These are phyloP conservation scores for Sorex araneus DNA, from an alignment of 2,113 vertebrate species.

Conservation along the genomic window DNA sequence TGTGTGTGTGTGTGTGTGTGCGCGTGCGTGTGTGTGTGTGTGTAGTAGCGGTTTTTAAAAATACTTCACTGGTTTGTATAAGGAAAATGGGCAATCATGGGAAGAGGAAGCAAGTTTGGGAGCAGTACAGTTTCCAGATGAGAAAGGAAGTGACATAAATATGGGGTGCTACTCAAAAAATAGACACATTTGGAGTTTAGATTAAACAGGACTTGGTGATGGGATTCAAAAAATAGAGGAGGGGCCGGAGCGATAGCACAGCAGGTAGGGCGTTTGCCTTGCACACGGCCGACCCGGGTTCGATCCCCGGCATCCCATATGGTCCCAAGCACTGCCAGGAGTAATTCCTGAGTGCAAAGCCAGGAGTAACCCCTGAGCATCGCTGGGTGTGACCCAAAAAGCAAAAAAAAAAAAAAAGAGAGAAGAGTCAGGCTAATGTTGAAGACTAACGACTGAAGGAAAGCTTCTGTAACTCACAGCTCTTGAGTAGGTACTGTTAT, in stretches of 20 bases:
- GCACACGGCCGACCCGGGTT: no score
- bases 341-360: no score
- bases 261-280: no score
- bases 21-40: no score
- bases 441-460: not conserved
- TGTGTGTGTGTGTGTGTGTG: no score
- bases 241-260: no score
- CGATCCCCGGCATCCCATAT: no score
- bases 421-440: slow-evolving; percentile 16
- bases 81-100: slow-evolving; percentile 32
- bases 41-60: slow-evolving; percentile 35
- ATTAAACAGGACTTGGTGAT: slow-evolving; percentile 23
- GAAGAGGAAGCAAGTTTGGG: not conserved
- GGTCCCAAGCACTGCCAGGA: no score
- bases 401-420: no score
- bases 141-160: slow-evolving; percentile 16
- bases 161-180: not conserved
- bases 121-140: not conserved
- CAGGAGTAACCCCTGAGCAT: no score
- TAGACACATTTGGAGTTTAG: not conserved
- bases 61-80: not conserved
- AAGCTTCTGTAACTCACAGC: slow-evolving; percentile 37
- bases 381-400: no score
- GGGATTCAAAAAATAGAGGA: not conserved
- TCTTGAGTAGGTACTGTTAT: slow-evolving; percentile 30